These are phyloP conservation scores for Chymomyza fuscimana DNA, from an alignment of 2,888 invertebrate genomes.

Conservation along the genomic window DNA sequence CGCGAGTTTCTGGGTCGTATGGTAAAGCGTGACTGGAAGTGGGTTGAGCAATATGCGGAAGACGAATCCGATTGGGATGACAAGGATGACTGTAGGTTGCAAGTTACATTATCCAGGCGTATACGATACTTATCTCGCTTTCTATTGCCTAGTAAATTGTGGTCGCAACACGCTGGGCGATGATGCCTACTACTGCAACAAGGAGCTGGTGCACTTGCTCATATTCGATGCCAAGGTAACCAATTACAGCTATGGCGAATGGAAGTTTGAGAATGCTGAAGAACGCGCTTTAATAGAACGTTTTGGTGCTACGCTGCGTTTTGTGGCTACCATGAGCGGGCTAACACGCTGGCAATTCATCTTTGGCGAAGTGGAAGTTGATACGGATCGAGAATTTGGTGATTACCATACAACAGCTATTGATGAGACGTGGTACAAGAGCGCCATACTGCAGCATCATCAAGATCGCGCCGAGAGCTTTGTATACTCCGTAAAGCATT, in stretches of 20 bases:
- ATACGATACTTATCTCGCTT: background rate
- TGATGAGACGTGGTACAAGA: conserved; percentile 95
- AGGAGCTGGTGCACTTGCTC: conserved; percentile 89
- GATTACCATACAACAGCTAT: conserved; percentile 88
- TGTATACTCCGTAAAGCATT: conserved; percentile 88
- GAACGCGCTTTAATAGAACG: conserved; percentile 82
- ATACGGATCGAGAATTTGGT: conserved; percentile 84
- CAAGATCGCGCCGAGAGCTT: conserved; percentile 86
- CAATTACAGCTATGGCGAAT: conserved; percentile 82
- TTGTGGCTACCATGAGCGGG: conserved; percentile 93
- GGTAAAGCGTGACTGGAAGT: conserved; percentile 82
- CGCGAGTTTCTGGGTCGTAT: conserved; percentile 87
- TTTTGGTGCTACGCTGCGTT: conserved; percentile 88
- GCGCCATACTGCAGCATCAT: conserved; percentile 91
- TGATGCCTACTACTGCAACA: conserved; percentile 90
- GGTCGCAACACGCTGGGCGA: conserved; percentile 83
- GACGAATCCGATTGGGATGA: conserved; percentile 74
- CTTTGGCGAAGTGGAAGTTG: conserved; percentile 82
- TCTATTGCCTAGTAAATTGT: conserved; percentile 82
- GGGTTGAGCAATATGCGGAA: conserved; percentile 83
- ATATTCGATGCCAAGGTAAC: conserved; percentile 92
- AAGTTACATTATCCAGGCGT: background rate
- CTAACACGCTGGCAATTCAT: conserved; percentile 92
- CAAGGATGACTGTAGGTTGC: conserved; percentile 70
- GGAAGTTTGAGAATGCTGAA: conserved; percentile 81